phyloP scores from a whole-genome alignment of 1,140 invertebrate genomes.

The Onthophagus taurus region DNA sequence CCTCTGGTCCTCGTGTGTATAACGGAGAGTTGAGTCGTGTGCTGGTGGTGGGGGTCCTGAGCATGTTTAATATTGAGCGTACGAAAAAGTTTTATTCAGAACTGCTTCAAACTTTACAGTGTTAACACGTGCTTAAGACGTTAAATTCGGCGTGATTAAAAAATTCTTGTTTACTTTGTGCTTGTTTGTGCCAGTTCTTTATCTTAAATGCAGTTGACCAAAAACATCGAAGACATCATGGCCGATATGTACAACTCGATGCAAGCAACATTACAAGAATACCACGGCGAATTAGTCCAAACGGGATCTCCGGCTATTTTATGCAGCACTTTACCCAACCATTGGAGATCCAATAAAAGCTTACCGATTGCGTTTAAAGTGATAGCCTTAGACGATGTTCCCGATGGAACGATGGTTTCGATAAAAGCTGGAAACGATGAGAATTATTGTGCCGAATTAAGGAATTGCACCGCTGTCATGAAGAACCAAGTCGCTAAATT shows the following conservation, averaged over 20 bases:
- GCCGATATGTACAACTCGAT: conserved; percentile 61
- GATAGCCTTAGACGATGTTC: conserved; percentile 80
- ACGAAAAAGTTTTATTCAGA: conserved; percentile 27
- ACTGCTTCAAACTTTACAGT: too few species aligned
- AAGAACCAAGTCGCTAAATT: conserved; percentile 97
- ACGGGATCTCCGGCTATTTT: conserved; percentile 86
- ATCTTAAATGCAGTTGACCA: conserved; percentile 43
- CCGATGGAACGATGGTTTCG: conserved; percentile 88
- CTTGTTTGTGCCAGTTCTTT: neutral
- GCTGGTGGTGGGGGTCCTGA: conserved; percentile 25
- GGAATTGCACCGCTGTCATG: conserved; percentile 88
- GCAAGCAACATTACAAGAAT: conserved; percentile 72
- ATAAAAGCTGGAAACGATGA: conserved; percentile 93
- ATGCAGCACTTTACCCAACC: conserved; percentile 79
- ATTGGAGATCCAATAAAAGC: conserved; percentile 96
- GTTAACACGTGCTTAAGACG: too few species aligned
- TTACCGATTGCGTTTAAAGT: conserved; percentile 89
- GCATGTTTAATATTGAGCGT: conserved; percentile 28
- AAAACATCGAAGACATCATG: conserved; percentile 37
- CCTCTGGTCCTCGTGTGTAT: conserved; percentile 28
- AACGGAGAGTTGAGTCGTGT: conserved; percentile 21
- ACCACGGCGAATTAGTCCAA: conserved; percentile 79
- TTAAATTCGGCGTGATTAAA: too few species aligned
- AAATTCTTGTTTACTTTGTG: too few species aligned
- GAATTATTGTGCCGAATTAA: conserved; percentile 87